A percentile compares a stretch with the other conserved stretches of the same genome.
Conservation (phyloP, 2,888 invertebrate genomes). For the Campoplex nolae region DNA sequence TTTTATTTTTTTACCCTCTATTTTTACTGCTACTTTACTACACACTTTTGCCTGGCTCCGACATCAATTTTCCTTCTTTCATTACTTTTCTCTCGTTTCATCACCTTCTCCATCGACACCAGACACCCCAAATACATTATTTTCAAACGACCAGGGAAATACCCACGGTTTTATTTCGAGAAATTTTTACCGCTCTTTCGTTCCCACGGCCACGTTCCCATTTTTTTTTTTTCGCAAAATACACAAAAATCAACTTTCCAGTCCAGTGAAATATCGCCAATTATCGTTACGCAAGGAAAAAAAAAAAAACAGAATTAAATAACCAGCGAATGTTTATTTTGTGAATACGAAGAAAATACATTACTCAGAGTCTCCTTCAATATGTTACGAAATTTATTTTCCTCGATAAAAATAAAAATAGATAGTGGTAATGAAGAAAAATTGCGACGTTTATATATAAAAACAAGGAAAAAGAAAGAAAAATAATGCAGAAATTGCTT, state of each 20-base stretch:
- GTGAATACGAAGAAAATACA: neutral
- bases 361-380: neutral
- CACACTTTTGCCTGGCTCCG: constrained; percentile 32
- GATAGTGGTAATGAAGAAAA: constrained; percentile 25
- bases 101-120: neutral
- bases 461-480: neutral
- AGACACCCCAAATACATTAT: neutral
- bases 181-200: neutral
- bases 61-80: constrained; percentile 63
- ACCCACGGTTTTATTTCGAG: neutral
- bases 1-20: constrained; percentile 3
- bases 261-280: neutral
- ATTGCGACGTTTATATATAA: neutral
- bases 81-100: constrained; percentile 9
- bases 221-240: neutral
- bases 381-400: neutral
- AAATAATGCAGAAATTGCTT: constrained; percentile 24
- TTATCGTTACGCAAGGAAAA: neutral
- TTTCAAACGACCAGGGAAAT: neutral
- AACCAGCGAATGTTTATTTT: neutral
- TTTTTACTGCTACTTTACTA: constrained; percentile 8
- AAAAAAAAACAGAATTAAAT: neutral
- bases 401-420: neutral
- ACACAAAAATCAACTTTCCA: neutral
- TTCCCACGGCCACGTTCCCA: neutral